Conservation (phyloP, 1,140 invertebrate species). For the Nymphalis io region DNA sequence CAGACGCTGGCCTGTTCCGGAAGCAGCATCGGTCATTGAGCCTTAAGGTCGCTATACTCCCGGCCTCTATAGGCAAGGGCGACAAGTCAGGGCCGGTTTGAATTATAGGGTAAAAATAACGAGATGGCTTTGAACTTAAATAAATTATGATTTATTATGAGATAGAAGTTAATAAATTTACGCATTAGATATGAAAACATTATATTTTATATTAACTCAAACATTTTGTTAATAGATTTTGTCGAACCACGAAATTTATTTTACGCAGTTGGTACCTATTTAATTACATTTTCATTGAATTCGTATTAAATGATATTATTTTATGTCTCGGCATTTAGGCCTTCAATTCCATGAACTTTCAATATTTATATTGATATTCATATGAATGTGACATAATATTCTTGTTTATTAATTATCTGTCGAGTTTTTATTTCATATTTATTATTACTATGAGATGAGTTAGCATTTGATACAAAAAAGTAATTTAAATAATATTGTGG, state of each 20-base stretch:
- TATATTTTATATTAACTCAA: too few species aligned
- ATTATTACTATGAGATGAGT: too few species aligned
- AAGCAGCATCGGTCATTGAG: conserved; percentile 50
- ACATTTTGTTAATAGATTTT: too few species aligned
- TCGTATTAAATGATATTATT: background rate
- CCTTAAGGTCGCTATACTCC: conserved; percentile 44
- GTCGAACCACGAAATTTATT: too few species aligned
- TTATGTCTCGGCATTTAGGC: background rate
- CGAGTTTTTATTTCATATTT: background rate
- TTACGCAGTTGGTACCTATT: too few species aligned
- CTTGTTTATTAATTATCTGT: background rate
- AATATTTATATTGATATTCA: conserved; percentile 4
- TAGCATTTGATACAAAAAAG: too few species aligned
- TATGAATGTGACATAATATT: conserved; percentile 9
- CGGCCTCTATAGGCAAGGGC: conserved; percentile 57
- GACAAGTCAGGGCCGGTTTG: conserved; percentile 46
- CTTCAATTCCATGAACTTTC: conserved; percentile 9
- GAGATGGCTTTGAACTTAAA: too few species aligned
- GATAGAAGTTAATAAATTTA: too few species aligned
- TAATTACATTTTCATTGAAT: too few species aligned
- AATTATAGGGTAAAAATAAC: conserved; percentile 18
- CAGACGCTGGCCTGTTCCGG: conserved; percentile 42
- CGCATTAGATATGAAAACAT: too few species aligned
- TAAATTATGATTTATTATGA: background rate
- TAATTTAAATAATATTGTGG: too few species aligned